Percentiles rank a stretch among this genome's conserved stretches.
Conservation (phyloP, 2,797 vertebrate genomes). For the Enteromius treurensis region DNA sequence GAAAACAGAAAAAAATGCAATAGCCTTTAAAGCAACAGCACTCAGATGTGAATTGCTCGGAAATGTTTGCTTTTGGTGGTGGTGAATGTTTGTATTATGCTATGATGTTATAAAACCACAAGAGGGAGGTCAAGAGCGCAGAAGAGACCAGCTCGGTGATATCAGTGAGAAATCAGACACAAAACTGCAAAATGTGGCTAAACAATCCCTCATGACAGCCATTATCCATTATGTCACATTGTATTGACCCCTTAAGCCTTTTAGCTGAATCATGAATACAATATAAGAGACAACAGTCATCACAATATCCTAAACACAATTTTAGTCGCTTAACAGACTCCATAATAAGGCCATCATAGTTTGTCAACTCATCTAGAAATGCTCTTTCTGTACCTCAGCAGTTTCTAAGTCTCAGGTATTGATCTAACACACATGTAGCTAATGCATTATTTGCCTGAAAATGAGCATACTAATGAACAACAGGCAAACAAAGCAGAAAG, state of each 20-base stretch:
- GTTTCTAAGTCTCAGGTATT: not conserved
- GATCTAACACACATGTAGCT: not conserved
- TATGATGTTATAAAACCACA: constrained; percentile 65
- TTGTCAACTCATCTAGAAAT: not conserved
- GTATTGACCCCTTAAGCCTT: not conserved
- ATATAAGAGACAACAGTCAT: not conserved
- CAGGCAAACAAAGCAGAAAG: not conserved
- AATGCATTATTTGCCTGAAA: not conserved
- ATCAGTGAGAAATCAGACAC: constrained; percentile 18
- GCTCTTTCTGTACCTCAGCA: not conserved
- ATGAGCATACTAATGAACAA: not conserved
- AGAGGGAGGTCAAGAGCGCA: constrained; percentile 77
- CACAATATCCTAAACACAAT: not conserved
- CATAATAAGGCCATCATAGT: not conserved
- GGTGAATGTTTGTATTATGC: constrained; percentile 41
- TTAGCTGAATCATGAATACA: constrained; percentile 2
- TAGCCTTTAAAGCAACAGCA: not conserved
- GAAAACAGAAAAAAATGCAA: not conserved
- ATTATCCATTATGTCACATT: not conserved
- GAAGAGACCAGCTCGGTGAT: constrained; percentile 38
- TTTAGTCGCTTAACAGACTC: not conserved
- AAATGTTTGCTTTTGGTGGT: not conserved
- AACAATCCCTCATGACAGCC: constrained; percentile 16
- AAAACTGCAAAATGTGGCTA: constrained; percentile 26
- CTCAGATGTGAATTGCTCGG: not conserved